Evolutionary conservation across 2,113 vertebrate species (phyloP).

Genomic region (Plotosus lineatus): DNA sequence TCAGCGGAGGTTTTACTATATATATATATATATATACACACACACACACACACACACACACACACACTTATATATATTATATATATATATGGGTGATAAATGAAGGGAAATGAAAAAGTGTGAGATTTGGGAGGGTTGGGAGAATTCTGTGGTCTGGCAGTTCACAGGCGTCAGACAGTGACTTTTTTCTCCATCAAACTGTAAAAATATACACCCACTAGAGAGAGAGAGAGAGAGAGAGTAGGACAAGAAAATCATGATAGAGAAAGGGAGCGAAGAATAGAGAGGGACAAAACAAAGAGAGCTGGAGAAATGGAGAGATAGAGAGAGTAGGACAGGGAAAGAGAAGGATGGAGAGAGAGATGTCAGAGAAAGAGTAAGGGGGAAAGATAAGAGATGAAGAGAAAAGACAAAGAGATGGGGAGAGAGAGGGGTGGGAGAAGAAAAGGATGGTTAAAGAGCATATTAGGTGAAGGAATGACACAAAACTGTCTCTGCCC

Average conservation of each 20-base stretch:
- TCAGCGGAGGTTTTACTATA: too few species aligned
- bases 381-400: conserved; percentile 23
- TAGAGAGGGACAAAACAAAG: too few species aligned
- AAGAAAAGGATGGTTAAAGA: conserved; percentile 58
- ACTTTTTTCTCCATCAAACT: conserved; percentile 65
- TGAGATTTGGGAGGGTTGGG: conserved; percentile 61
- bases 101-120: conserved; percentile 64
- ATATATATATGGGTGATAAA: conserved; percentile 47
- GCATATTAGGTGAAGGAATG: conserved; percentile 66
- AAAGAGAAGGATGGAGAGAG: background rate
- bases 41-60: too few species aligned
- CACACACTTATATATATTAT: too few species aligned
- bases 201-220: conserved; percentile 51
- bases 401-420: conserved; percentile 21
- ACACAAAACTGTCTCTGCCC: conserved; percentile 66
- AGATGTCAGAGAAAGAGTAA: background rate
- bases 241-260: background rate
- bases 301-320: too few species aligned
- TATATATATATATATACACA: too few species aligned
- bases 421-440: conserved; percentile 24
- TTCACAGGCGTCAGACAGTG: conserved; percentile 66
- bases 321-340: background rate
- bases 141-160: conserved; percentile 65
- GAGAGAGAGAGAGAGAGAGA: conserved; percentile 1
- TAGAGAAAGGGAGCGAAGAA: background rate